Evolutionary conservation across 2,113 vertebrate genomes (phyloP), one percentile per base, ranked within the genome.

Genomic region (Syngnathus typhle): DNA sequence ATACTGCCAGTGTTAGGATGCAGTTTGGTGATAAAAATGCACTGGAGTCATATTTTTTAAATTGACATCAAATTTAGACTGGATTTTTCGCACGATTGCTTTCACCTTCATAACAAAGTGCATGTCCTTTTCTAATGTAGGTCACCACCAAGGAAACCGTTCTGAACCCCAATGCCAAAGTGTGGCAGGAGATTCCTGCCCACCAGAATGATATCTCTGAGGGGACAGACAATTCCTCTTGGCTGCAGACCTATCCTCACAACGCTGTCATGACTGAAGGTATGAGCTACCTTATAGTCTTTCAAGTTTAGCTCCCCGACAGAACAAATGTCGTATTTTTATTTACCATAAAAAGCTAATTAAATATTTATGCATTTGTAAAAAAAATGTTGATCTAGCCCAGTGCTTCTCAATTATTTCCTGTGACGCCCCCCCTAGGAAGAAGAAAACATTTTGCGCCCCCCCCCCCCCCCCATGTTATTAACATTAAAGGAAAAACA

Each of bases 161-260:
- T 84, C 90, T 99, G 83, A 99, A 98, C 89, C 97, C 97, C 39
- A 98, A 99, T 66, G 97, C 96, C 36, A 96, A 99, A 88, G 96
- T 98, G 79, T 99, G 96, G 96, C 97, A 98, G 76, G 94, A 96
- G 82, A 90, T 92, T 60, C 92, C 96, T 69, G 83, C 92, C 52
- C 92, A 92, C 75, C 92, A 91, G 13, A 84, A 73, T 18, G 91
- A 93, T 79, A 82, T 88, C 60, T 81, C 89, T n/a, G 86, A 77
- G 68, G 93, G 87, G 81, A 90, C 91, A 55, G 84, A 90, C 5
- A 92, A 94, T 69, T 91, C 92, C 69, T 75, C 90, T 52, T 98
- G 94, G 95, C 88, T 92, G 65, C 91, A 94, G 60, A 79, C 90
- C 32, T 78, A 73, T 67, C 72, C 76, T 6, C 61, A 75, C 46